phyloP scores from a whole-genome alignment of 2,888 invertebrate species.

The Hirudinaria manillensis region DNA sequence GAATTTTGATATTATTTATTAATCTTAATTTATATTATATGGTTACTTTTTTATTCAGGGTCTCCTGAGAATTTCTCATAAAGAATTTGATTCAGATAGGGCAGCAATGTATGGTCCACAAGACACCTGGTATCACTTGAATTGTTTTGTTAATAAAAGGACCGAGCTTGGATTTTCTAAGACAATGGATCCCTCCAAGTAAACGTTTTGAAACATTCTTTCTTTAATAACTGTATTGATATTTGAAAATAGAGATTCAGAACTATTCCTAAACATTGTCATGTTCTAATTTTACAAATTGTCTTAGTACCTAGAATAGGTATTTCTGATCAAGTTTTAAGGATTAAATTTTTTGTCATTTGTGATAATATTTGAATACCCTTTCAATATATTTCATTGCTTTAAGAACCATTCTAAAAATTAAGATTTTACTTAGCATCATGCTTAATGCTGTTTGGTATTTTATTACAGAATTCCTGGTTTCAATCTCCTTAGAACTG shows the following conservation, averaged over 20 bases:
- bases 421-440: too few species aligned
- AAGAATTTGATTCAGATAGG: constrained; percentile 74
- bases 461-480: constrained; percentile 66
- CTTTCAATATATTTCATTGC: constrained; percentile 6
- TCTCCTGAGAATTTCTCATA: constrained; percentile 72
- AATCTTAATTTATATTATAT: neutral
- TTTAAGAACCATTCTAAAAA: too few species aligned
- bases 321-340: too few species aligned
- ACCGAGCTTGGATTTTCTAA: constrained; percentile 64
- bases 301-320: too few species aligned
- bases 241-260: too few species aligned
- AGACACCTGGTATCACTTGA: constrained; percentile 82
- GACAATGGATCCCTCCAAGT: constrained; percentile 58
- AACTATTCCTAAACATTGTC: neutral
- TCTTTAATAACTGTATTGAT: neutral
- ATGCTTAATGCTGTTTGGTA: neutral
- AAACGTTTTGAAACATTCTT: constrained; percentile 35
- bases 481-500: constrained; percentile 64
- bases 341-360: neutral
- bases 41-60: constrained; percentile 55
- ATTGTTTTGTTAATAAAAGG: constrained; percentile 76
- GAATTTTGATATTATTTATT: neutral
- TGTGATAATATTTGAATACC: neutral
- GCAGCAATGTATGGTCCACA: constrained; percentile 73
- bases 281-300: neutral